Evolutionary conservation across 2,797 vertebrate genomes (phyloP), one percentile per base, ranked within the genome.

Genomic region (Sebastes goodei): DNA sequence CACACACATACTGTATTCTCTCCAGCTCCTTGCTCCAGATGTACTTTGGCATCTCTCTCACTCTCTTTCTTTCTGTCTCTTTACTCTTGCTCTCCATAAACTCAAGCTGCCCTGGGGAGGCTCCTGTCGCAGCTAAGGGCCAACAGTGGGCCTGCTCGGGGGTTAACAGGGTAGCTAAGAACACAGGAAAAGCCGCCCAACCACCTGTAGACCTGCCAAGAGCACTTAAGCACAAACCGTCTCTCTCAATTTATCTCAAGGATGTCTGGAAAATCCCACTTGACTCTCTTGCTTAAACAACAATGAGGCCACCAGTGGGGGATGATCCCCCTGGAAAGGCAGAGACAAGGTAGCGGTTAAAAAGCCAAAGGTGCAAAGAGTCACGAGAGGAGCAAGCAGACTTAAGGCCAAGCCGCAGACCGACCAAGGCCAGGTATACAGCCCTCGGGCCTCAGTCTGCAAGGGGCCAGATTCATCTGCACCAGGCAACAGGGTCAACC

Each of bases 171-270:
- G 53, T 5, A 8, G 11, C 70, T 70, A n/a, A 53, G 70, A 80
- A 77, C 52, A 76, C 35, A 56, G 49, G 49, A 35, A 63, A 77
- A 74, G 38, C 72, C 7, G 7, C 49, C 71, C 42, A 71, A 62
- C 77, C 86, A 93, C 89, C 84, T 89, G 87, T 86, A 88, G 74
- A 78, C 71, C 82, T 75, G 73, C 83, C 84, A 71, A 74, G 83
- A 76, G 83, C 85, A 81, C 84, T 85, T 66, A 79, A 71, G 77
- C 75, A 14, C 74, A 80, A 76, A 76, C 68, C n/a, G n/a, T 86
- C 85, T 89, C 76, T 65, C 32, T 71, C 79, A 70, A 67, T 88
- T 85, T 83, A 76, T 92, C 82, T 92, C 71, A 82, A 86, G 89
- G 85, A 88, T 76, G 76, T 86, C 81, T 85, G 64, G 61, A 84